Evolutionary conservation across 2,888 invertebrate genomes (phyloP), one percentile per base, ranked within the genome.

Genomic region (Drosophila atroscutellata): DNA sequence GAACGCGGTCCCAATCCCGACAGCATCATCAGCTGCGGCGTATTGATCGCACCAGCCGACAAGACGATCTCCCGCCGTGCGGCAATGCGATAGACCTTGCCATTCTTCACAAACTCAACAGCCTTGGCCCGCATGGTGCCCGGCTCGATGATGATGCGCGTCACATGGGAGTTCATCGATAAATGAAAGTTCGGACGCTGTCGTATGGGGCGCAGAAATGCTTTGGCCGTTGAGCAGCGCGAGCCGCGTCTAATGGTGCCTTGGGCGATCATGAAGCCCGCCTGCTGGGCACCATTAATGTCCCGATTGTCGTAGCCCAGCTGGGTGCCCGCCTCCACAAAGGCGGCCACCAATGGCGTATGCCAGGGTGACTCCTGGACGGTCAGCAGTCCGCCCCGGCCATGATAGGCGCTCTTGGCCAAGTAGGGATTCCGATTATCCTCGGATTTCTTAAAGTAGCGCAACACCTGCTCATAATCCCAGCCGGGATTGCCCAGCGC

Each of bases 21-120:
- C 1, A 99, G 93, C 97, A 98, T 97, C 71, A 99, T 93, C 59
- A 99, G 93, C 91, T 99, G 98, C 0, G 99, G 98, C 15, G 96
- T 96, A 91, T 98, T 98, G 34, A 99, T 97, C 0, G 98, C 95
- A 0, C 99, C 99, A 0, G 98, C 98, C 15, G 97, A 96, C 45
- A 99, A 91, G 55, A 99, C 97, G 0, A 99, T 95, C 92, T 98
- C 98, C 85, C 97, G 96, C 60, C 95, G 94, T 0, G 98, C 98
- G 69, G 95, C 93, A 0, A 96, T 95, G 0, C 95, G 93, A 86
- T 95, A 95, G 65, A 95, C 95, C 39, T 94, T 94, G 3, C 97
- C 97, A 78, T 96, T 94, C 77, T 97, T 95, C 2, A 96, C 93
- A 89, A 96, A 97, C 91, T 97, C 97, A 0, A 98, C 97, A 0